Conservation (phyloP, 2,888 invertebrate species). For the Spodoptera littoralis region DNA sequence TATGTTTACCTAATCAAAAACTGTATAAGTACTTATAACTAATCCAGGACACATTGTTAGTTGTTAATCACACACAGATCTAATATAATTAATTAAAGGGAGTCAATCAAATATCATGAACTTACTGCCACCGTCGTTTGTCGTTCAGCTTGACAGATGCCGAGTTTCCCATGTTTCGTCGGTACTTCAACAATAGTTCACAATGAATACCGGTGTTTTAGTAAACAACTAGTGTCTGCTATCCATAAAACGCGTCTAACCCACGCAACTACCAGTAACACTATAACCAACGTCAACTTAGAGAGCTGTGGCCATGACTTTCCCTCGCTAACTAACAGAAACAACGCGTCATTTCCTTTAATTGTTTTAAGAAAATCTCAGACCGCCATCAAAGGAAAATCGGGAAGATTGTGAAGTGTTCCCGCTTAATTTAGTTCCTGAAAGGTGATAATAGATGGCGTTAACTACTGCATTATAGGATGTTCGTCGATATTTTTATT, state of each 20-base stretch:
- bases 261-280: constrained; percentile 65
- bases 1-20: no score
- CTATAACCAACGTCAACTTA: constrained; percentile 61
- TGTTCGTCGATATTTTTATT: no score
- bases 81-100: background rate
- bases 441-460: constrained; percentile 52
- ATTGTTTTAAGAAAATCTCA: constrained; percentile 46
- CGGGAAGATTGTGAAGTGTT: constrained; percentile 19
- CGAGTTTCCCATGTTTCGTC: constrained; percentile 78
- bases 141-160: constrained; percentile 83
- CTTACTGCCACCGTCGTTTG: constrained; percentile 85
- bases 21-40: background rate
- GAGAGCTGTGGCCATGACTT: constrained; percentile 79
- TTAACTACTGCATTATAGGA: background rate
- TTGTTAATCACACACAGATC: background rate
- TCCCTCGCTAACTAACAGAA: constrained; percentile 67
- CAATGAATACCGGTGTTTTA: constrained; percentile 52
- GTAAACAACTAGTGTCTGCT: constrained; percentile 41
- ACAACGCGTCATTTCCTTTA: constrained; percentile 65
- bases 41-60: background rate
- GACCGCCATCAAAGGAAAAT: constrained; percentile 14
- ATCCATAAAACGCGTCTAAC: constrained; percentile 65
- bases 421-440: constrained; percentile 22
- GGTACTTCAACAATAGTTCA: constrained; percentile 33
- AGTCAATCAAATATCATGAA: constrained; percentile 39